Evolutionary conservation across 2,888 invertebrate genomes (phyloP), one percentile per base, ranked within the genome.

Genomic region (Heliconius charithonia): DNA sequence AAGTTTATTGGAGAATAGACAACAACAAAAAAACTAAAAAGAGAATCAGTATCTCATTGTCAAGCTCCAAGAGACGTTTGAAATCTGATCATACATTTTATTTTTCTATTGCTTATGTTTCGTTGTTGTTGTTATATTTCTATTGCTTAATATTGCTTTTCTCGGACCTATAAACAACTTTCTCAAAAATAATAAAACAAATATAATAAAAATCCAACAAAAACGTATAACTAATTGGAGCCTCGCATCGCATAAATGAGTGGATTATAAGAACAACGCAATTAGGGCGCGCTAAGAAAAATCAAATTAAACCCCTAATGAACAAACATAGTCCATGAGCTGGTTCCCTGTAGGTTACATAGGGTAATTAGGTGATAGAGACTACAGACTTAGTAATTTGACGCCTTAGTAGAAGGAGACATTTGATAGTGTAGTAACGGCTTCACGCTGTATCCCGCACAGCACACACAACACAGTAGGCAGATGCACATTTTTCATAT

Each of bases 251-350:
- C 87, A 86, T 87, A 89, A 92, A 92, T 91, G 89, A 89, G 90
- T 87, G 87, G 92, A 91, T 91, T 91, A 91, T 92, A 87, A 91
- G 87, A 88, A 87, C 84, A 84, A 82, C 85, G 91, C 93, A 93
- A 93, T 93, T 93, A 93, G 92, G 89, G 90, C 86, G 92, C 87
- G 91, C 92, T 93, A 93, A n/a, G 93, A 93, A 93, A 93, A 93
- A 93, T 93, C 91, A 91, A 92, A 92, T 92, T 92, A 92, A 90
- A 86, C 90, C 90, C 89, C 91, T 93, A 93, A 93, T 93, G 93
- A 93, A 93, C 92, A 93, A 93, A 93, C 92, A 90, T 88, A 86
- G 89, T 86, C 88, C 85, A 87, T 86, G 86, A 85, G 86, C 84
- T 84, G 86, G 86, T 84, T 86, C 84, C 85, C 86, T 85, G 86